Conservation (phyloP, 2,888 invertebrate genomes). For the Smittia aterrima region DNA sequence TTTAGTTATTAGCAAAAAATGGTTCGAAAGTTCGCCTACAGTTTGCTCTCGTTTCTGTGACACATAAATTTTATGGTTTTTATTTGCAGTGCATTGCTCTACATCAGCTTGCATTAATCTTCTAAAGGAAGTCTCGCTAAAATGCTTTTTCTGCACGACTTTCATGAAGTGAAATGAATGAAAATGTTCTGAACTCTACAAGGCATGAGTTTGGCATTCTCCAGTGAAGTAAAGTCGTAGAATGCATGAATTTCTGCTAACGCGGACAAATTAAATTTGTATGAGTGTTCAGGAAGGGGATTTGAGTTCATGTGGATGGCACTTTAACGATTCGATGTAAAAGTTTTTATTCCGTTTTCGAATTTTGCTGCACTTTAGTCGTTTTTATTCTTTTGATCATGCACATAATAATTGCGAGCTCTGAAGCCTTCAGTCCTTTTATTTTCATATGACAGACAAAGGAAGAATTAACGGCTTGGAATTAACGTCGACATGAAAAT, state of each 20-base stretch:
- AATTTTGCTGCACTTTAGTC: too few relatives aligned
- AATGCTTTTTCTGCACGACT: too few relatives aligned
- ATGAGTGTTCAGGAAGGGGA: too few relatives aligned
- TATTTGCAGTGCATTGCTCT: neutral
- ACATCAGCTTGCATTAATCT: slow-evolving; percentile 4
- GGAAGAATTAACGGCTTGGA: too few relatives aligned
- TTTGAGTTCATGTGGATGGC: neutral
- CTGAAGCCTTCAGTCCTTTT: neutral
- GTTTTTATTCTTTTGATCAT: neutral
- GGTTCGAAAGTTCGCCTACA: neutral
- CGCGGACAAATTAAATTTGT: too few relatives aligned
- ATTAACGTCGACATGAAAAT: too few relatives aligned
- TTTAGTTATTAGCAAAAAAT: slow-evolving; percentile 10
- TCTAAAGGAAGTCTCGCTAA: neutral
- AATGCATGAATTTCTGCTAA: too few relatives aligned
- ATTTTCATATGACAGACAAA: neutral
- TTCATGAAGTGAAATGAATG: too few relatives aligned
- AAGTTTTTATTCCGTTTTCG: too few relatives aligned
- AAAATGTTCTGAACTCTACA: too few relatives aligned
- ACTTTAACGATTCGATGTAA: neutral
- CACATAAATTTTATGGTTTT: neutral
- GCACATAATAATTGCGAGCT: neutral
- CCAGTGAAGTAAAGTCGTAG: too few relatives aligned
- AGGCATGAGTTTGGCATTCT: too few relatives aligned
- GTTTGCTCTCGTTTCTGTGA: neutral